Evolutionary conservation across 2,888 invertebrate species (phyloP).

Genomic region (Scelioninae gen. 1): DNA sequence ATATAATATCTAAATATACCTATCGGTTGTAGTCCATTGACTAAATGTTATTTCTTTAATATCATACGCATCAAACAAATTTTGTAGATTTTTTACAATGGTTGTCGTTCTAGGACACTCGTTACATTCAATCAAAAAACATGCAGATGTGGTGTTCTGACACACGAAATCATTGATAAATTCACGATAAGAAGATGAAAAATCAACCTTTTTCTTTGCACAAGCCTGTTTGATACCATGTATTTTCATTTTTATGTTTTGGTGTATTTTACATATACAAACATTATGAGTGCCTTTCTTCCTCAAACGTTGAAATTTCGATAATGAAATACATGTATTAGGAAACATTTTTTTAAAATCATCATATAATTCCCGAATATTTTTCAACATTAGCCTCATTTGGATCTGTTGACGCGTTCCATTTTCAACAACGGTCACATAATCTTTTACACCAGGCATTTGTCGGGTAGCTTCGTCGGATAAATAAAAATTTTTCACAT

Average conservation of each 20-base stretch:
- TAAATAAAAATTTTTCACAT: slow-evolving; percentile 31
- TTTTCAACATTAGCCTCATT: slow-evolving; percentile 39
- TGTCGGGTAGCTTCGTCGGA: slow-evolving; percentile 22
- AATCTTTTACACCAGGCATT: slow-evolving; percentile 35
- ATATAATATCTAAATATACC: slow-evolving; percentile 19
- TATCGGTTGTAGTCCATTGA: slow-evolving; percentile 38
- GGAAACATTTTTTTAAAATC: slow-evolving; percentile 32
- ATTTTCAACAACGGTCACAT: slow-evolving; percentile 17
- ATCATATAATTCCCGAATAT: slow-evolving; percentile 14
- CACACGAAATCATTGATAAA: slow-evolving; percentile 33
- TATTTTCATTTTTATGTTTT: slow-evolving; percentile 35
- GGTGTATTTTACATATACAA: slow-evolving; percentile 35
- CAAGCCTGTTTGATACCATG: slow-evolving; percentile 11
- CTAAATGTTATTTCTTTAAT: slow-evolving; percentile 30
- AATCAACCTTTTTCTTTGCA: background rate
- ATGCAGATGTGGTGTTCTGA: slow-evolving; percentile 18
- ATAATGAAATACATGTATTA: slow-evolving; percentile 30
- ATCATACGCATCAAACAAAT: slow-evolving; percentile 21
- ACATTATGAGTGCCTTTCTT: slow-evolving; percentile 41
- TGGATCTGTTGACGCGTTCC: slow-evolving; percentile 20
- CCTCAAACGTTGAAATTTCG: slow-evolving; percentile 39
- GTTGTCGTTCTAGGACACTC: slow-evolving; percentile 31
- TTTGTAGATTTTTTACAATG: slow-evolving; percentile 1
- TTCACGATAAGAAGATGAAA: background rate
- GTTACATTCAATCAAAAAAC: slow-evolving; percentile 16